These are phyloP conservation scores for Apis laboriosa DNA, from an alignment of 1,140 invertebrate genomes.

Conservation along the genomic window DNA sequence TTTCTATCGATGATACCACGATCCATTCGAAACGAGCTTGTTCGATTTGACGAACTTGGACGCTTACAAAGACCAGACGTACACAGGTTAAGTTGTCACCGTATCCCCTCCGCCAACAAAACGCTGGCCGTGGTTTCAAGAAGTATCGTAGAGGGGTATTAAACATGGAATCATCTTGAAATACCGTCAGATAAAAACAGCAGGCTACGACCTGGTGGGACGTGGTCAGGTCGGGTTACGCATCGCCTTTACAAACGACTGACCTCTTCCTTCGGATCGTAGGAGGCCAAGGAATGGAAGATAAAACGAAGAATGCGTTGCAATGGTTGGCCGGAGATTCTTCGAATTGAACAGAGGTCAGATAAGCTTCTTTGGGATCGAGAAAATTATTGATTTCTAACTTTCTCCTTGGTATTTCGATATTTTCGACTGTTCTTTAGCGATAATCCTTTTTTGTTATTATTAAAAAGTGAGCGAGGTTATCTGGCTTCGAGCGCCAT, in stretches of 20 bases:
- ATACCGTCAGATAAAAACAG: slow-evolving; percentile 80
- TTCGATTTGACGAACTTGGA: slow-evolving; percentile 41
- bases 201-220: slow-evolving; percentile 76
- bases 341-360: background rate
- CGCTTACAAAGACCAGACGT: slow-evolving; percentile 55
- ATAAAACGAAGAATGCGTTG: background rate
- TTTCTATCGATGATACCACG: background rate
- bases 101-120: slow-evolving; percentile 49
- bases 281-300: slow-evolving; percentile 6
- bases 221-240: slow-evolving; percentile 77
- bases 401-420: background rate
- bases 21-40: background rate
- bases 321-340: background rate
- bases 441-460: no score
- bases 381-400: background rate
- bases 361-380: background rate
- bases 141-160: slow-evolving; percentile 58
- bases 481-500: no score
- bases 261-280: slow-evolving; percentile 59
- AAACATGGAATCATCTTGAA: slow-evolving; percentile 78
- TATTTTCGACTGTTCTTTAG: background rate
- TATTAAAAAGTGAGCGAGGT: no score
- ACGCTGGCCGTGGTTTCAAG: slow-evolving; percentile 11
- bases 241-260: slow-evolving; percentile 71
- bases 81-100: slow-evolving; percentile 71